These are phyloP conservation scores for Pionites leucogaster DNA, from an alignment of 2,113 vertebrate genomes.

Conservation along the genomic window DNA sequence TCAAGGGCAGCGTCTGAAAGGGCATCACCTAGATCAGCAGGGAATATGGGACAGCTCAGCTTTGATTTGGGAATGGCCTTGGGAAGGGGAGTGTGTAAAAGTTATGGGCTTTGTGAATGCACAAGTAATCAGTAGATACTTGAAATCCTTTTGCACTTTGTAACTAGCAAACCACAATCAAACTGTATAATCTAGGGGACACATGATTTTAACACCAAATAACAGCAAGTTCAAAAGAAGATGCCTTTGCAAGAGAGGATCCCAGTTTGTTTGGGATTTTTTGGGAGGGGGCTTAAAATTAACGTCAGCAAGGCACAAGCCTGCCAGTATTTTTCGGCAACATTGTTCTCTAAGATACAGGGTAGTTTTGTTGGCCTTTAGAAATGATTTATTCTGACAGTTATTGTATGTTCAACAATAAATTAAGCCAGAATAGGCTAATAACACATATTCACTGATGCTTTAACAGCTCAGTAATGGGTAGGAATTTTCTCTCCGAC, in stretches of 20 bases:
- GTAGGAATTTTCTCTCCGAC: not conserved
- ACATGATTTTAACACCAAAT: not conserved
- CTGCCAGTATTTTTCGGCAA: not conserved
- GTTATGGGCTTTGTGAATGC: not conserved
- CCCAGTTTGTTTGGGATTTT: not conserved
- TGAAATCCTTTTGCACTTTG: not conserved
- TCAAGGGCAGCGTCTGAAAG: not conserved
- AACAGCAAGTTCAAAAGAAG: not conserved
- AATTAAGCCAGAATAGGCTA: slow-evolving; percentile 59
- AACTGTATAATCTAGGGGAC: not conserved
- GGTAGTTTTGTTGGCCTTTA: slow-evolving; percentile 41
- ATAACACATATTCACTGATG: slow-evolving; percentile 40
- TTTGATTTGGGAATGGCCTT: not conserved
- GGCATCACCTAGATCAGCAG: not conserved
- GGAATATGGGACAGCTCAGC: not conserved
- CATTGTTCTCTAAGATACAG: slow-evolving; percentile 10
- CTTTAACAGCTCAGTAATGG: slow-evolving; percentile 42
- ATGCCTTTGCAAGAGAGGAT: not conserved
- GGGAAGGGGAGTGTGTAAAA: not conserved
- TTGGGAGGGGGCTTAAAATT: not conserved
- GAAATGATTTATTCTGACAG: slow-evolving; percentile 27
- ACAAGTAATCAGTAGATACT: too few relatives aligned
- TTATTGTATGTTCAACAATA: slow-evolving; percentile 51
- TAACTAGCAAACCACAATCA: not conserved
- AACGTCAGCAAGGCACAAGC: not conserved